phyloP scores from a whole-genome alignment of 1,140 invertebrate species.

The Drosophila tristis region DNA sequence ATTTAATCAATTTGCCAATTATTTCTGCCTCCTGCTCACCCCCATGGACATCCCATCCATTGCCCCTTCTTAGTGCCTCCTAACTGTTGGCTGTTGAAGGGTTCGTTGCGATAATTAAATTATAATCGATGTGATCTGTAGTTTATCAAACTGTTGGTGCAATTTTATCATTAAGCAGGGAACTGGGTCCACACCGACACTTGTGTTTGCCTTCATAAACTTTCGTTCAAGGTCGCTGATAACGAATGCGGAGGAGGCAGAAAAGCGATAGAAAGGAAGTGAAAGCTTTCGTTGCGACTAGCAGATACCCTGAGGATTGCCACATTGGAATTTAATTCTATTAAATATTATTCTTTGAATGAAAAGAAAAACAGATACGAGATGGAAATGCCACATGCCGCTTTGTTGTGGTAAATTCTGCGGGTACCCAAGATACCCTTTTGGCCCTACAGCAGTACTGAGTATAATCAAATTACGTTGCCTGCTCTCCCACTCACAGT shows the following conservation, averaged over 20 bases:
- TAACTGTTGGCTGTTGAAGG: slow-evolving; percentile 3
- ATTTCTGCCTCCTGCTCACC: too few relatives aligned
- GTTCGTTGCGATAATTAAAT: neutral
- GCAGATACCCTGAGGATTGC: too few relatives aligned
- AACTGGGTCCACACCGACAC: neutral
- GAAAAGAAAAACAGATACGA: too few relatives aligned
- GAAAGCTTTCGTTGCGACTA: neutral
- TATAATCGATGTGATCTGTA: neutral
- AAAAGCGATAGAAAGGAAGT: neutral
- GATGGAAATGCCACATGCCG: too few relatives aligned
- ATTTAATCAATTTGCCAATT: neutral
- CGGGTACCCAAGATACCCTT: neutral
- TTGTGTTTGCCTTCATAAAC: slow-evolving; percentile 21
- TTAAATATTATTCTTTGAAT: too few relatives aligned
- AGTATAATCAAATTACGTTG: slow-evolving; percentile 43
- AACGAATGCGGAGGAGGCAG: neutral
- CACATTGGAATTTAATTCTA: too few relatives aligned
- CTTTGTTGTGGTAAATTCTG: too few relatives aligned
- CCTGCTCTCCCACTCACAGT: slow-evolving; percentile 7
- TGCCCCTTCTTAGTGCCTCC: slow-evolving; percentile 4
- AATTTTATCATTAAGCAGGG: slow-evolving; percentile 1
- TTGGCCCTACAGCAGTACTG: neutral
- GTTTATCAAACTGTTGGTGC: neutral
- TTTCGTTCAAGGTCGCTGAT: slow-evolving; percentile 7
- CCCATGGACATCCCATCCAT: neutral